Conservation (phyloP, 2,113 vertebrate genomes). For the Piprites chloris region DNA sequence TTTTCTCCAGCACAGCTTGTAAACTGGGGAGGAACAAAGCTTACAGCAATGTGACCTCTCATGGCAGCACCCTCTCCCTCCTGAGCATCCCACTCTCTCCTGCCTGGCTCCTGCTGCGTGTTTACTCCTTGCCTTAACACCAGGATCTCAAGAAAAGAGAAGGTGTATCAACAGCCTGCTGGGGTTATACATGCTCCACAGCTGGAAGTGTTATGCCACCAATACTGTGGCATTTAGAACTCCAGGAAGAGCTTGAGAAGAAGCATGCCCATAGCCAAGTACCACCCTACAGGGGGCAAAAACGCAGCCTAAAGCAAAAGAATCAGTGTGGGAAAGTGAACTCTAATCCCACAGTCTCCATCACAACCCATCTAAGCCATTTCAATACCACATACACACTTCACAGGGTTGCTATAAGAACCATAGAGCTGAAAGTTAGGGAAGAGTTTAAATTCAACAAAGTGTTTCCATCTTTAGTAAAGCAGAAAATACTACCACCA, state of each 20-base stretch:
- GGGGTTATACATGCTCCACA: background rate
- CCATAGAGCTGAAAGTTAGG: background rate
- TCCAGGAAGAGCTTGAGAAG: background rate
- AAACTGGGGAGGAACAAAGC: background rate
- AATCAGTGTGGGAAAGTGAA: background rate
- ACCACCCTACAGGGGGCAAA: background rate
- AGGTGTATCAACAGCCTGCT: background rate
- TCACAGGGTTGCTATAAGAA: background rate
- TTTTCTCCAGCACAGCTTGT: background rate
- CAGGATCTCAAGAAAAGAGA: background rate
- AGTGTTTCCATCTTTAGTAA: background rate
- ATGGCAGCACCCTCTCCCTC: background rate
- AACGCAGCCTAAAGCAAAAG: background rate
- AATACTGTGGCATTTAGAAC: background rate
- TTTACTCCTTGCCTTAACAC: background rate
- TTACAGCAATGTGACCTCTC: background rate
- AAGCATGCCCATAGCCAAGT: background rate
- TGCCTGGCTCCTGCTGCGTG: fast-evolving
- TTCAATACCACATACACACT: background rate
- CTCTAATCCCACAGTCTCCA: background rate
- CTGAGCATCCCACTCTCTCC: background rate
- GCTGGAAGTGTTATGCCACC: background rate
- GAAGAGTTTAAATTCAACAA: conserved; percentile 4
- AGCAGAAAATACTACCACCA: background rate
- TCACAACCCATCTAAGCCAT: background rate